phyloP scores from a whole-genome alignment of 2,113 vertebrate genomes.

The Lepisosteus osseus region DNA sequence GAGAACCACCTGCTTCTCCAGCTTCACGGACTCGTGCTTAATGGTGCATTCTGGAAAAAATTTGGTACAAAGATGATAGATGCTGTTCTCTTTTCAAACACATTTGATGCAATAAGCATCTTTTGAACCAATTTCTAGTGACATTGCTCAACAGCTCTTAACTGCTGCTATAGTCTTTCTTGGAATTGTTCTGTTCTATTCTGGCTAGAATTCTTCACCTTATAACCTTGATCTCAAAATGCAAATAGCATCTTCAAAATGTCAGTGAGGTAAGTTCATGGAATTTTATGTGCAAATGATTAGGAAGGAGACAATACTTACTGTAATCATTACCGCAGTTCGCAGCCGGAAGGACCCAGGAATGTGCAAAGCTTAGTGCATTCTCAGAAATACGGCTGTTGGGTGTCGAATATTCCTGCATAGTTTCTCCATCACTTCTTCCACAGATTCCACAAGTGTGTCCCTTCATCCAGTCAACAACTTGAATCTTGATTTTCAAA shows the following conservation, averaged over 20 bases:
- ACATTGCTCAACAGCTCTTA: too few species aligned
- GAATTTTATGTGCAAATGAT: not conserved
- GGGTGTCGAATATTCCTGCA: slow-evolving; percentile 64
- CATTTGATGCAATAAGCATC: too few species aligned
- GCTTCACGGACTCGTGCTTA: slow-evolving; percentile 52
- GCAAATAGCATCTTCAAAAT: too few species aligned
- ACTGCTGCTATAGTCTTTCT: too few species aligned
- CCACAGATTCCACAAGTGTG: slow-evolving; percentile 75
- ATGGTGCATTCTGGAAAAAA: slow-evolving; percentile 60
- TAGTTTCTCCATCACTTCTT: slow-evolving; percentile 66
- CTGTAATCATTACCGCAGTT: slow-evolving; percentile 53
- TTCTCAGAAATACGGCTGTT: slow-evolving; percentile 54
- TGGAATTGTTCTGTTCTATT: too few species aligned
- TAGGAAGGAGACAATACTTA: slow-evolving; percentile 22
- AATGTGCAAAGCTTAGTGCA: slow-evolving; percentile 63
- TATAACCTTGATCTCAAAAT: too few species aligned
- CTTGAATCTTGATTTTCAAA: slow-evolving; percentile 55
- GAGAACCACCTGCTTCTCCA: slow-evolving; percentile 47
- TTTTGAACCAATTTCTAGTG: too few species aligned
- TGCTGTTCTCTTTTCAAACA: too few species aligned
- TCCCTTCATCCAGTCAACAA: slow-evolving; percentile 73
- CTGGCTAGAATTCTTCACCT: too few species aligned
- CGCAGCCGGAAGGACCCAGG: slow-evolving; percentile 67
- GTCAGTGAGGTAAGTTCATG: too few species aligned
- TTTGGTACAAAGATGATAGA: not conserved